Percentiles rank a stretch among this genome's conserved stretches.
phyloP scores from a whole-genome alignment of 2,113 vertebrate species.

The Myotis yumanensis region DNA sequence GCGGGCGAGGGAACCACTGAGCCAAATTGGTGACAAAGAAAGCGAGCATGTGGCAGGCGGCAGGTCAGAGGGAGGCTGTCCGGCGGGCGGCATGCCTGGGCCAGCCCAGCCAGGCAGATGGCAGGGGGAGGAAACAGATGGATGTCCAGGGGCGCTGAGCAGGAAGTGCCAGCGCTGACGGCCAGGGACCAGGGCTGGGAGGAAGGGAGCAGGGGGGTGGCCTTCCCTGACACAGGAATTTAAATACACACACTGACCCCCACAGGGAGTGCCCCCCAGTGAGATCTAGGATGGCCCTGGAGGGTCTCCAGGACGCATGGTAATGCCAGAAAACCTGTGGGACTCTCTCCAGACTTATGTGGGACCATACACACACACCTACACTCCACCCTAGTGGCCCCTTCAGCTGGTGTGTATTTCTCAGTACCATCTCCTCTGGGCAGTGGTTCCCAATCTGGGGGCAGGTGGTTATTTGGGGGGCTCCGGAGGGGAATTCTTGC shows the following conservation, averaged over 20 bases:
- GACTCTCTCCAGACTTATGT: too few species aligned
- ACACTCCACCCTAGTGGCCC: too few species aligned
- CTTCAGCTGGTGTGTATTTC: neutral
- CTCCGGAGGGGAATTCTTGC: neutral
- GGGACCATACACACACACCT: fast-evolving
- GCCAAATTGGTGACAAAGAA: constrained; percentile 22
- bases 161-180: constrained; percentile 1
- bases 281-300: neutral
- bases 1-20: neutral
- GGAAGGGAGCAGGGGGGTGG: neutral
- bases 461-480: neutral
- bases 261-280: neutral
- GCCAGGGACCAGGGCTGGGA: neutral
- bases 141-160: neutral
- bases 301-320: neutral
- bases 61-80: constrained; percentile 34
- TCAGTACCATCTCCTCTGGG: neutral
- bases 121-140: constrained; percentile 70
- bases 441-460: neutral
- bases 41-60: neutral
- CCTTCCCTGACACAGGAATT: neutral
- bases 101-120: neutral
- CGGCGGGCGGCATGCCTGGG: neutral
- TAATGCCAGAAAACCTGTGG: neutral
- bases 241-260: neutral